Conservation (phyloP, 2,888 invertebrate genomes). For the Hirtodrosophila histrioides region DNA sequence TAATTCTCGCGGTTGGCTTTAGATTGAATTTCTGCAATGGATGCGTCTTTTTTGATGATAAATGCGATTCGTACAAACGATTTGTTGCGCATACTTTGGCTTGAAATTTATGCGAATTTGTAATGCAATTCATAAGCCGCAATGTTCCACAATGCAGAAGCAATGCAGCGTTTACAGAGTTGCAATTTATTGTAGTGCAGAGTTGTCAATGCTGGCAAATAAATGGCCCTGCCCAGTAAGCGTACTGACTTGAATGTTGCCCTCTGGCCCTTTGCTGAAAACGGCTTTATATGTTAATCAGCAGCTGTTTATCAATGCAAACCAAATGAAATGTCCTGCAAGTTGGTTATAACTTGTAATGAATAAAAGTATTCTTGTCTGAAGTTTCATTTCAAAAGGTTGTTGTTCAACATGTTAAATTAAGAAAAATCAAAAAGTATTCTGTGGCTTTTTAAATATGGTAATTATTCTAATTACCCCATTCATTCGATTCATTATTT, state of each 20-base stretch:
- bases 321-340: slow-evolving; percentile 17
- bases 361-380: not conserved
- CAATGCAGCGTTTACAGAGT: slow-evolving; percentile 36
- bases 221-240: slow-evolving; percentile 38
- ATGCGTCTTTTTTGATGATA: slow-evolving; percentile 70
- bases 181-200: slow-evolving; percentile 67
- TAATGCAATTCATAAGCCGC: slow-evolving; percentile 78
- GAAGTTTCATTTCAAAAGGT: too few species aligned
- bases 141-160: slow-evolving; percentile 36
- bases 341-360: slow-evolving; percentile 11
- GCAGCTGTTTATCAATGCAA: slow-evolving; percentile 24
- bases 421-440: too few species aligned
- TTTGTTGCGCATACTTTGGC: slow-evolving; percentile 74
- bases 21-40: slow-evolving; percentile 68
- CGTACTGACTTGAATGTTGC: slow-evolving; percentile 19
- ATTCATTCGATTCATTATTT: too few species aligned
- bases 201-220: slow-evolving; percentile 62
- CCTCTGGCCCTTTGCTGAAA: slow-evolving; percentile 5
- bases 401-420: not conserved
- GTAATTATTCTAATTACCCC: too few species aligned
- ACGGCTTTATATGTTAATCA: slow-evolving; percentile 66
- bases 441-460: too few species aligned
- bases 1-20: slow-evolving; percentile 62
- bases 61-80: slow-evolving; percentile 70
- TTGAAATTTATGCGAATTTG: slow-evolving; percentile 77